A percentile compares a stretch with the other conserved stretches of the same genome.
Conservation (phyloP, 2,113 vertebrate species). For the Catharus minimus region DNA sequence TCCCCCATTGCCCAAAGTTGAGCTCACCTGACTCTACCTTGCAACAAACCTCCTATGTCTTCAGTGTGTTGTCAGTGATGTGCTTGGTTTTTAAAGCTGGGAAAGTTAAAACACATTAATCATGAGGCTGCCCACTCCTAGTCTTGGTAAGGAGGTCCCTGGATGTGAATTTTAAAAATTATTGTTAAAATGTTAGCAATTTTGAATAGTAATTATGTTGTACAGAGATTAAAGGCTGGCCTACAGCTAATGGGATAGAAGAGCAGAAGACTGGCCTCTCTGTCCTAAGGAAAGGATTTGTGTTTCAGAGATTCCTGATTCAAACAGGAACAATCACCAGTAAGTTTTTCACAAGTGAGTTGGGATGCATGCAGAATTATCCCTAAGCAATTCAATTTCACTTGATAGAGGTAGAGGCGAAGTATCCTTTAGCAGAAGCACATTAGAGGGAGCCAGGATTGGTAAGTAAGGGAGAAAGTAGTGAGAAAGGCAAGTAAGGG, state of each 20-base stretch:
- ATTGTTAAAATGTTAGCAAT: neutral
- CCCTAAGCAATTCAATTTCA: neutral
- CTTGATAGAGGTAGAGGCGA: neutral
- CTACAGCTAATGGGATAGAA: fast-evolving
- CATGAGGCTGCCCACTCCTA: neutral
- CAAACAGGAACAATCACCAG: neutral
- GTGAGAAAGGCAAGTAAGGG: neutral
- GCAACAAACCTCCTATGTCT: neutral
- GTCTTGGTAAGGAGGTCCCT: neutral
- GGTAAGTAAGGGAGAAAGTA: neutral
- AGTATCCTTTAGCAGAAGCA: neutral
- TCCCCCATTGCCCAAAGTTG: neutral
- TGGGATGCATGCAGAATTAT: neutral
- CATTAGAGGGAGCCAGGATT: neutral
- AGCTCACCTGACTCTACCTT: neutral
- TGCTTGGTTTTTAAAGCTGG: neutral
- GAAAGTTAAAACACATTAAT: neutral
- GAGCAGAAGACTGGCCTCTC: neutral
- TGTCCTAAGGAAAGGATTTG: neutral
- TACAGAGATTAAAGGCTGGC: neutral
- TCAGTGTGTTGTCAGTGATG: neutral
- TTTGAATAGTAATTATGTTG: neutral
- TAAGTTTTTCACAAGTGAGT: neutral
- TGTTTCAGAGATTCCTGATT: neutral
- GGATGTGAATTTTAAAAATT: neutral